phyloP scores from a whole-genome alignment of 2,888 invertebrate species.

The Linhomoeus sp. region DNA sequence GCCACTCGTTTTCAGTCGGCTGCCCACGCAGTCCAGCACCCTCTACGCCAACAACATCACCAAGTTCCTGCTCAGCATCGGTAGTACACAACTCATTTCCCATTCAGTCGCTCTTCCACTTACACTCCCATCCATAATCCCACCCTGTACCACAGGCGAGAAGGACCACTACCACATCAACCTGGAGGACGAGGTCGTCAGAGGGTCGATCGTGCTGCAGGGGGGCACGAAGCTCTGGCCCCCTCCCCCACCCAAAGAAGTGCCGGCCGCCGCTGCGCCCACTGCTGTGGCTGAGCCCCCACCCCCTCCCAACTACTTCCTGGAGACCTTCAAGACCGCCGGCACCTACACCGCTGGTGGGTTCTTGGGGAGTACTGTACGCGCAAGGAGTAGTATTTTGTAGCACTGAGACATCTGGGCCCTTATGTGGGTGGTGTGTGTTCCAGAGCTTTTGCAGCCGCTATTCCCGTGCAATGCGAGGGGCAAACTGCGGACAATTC shows the following conservation, averaged over 20 bases:
- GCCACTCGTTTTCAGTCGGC: conserved; percentile 48
- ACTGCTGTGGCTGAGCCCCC: conserved; percentile 15
- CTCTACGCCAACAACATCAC: conserved; percentile 76
- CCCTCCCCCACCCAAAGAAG: conserved; percentile 43
- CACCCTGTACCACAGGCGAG: too few species aligned
- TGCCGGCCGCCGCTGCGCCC: conserved; percentile 32
- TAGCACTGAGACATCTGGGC: too few species aligned
- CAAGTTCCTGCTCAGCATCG: conserved; percentile 59
- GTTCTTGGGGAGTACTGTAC: neutral
- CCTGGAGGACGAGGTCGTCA: conserved; percentile 61
- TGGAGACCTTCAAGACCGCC: conserved; percentile 46
- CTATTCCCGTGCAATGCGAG: too few species aligned
- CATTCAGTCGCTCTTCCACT: too few species aligned
- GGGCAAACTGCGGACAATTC: too few species aligned
- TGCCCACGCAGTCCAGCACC: conserved; percentile 65
- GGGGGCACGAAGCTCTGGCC: conserved; percentile 59
- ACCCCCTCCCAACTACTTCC: conserved; percentile 43
- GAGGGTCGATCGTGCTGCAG: conserved; percentile 57
- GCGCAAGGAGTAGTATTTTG: too few species aligned
- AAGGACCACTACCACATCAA: conserved; percentile 58
- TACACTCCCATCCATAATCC: too few species aligned
- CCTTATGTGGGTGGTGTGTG: too few species aligned
- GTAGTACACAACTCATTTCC: conserved; percentile 30
- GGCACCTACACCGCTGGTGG: conserved; percentile 47
- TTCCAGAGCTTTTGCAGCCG: too few species aligned